Base-by-base conservation (phyloP, 2,797 vertebrate species). In the Pagetopsis macropterus region DNA sequence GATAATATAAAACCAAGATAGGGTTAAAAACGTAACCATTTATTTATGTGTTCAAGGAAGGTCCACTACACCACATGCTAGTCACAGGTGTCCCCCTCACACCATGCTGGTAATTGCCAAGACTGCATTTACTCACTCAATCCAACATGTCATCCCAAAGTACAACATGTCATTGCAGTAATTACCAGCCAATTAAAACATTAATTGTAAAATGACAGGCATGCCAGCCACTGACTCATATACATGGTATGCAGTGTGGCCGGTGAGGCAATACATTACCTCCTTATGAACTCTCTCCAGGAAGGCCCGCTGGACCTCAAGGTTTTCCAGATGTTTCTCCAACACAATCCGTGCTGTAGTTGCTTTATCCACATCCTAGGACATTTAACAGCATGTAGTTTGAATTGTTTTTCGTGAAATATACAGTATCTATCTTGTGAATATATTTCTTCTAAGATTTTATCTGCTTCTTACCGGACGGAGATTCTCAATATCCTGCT, bases 271-370 rank as follows among this genome's bases (percentile, higher is more conserved):
- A 21, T n/a, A 12, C 37, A 45, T 70, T 88, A 94, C 92, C 94
- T 93, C 84, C 64, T 89, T 90, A 27, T 78, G 55, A 80, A 93
- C 90, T 88, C 91, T 88, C 78, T 91, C 90, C 45, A 94, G 85
- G 81, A 95, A 96, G 71, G 85, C 81, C 63, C 95, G 87, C 82
- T 95, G 89, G 31, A 81, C 76, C 86, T 93, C 88, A 63, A 95
- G 87, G 81, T 93, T 94, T 58, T 95, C 94, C 72, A 93, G 81
- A 40, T 93, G 93, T 54, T 90, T 93, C 79, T 94, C 91, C 85
- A 93, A 91, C 11, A 83, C 84, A 40, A 95, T 89, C 41, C 88
- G 84, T 33, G 71, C 72, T 0, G 48, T 77, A 2, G 94, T 95
- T 8, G 94, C 80, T 9, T 84, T 92, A 56, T 89, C 92, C 23